Evolutionary conservation across 2,888 invertebrate species (phyloP), one percentile per base, ranked within the genome.

Genomic region (Dryocosmus kuriphilus): DNA sequence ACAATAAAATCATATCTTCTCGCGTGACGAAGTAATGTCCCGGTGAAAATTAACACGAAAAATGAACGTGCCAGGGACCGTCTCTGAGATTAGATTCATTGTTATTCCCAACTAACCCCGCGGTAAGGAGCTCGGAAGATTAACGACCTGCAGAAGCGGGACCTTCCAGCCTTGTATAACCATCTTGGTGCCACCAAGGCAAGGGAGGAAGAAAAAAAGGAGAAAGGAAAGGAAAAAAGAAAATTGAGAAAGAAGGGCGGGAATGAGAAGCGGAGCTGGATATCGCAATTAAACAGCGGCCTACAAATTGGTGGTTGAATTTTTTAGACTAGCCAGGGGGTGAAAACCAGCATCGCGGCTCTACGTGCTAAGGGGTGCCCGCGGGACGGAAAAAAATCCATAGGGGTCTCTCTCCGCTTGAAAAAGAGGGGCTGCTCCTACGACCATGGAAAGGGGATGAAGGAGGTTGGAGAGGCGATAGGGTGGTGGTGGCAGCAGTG

Each of bases 251-350:
- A 65, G 74, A 75, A 65, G n/a, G 51, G 55, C 76, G 77, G 78
- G 82, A 84, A 74, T 81, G 79, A 79, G 82, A 81, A 80, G 79
- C 79, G 78, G 82, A 86, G 83, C 80, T 87, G 86, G 85, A 88
- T 89, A 88, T 90, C 86, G 89, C 90, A 90, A 90, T 90, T 90
- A 90, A 90, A 89, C 88, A 86, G 86, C 85, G 86, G 87, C 85
- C 85, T 86, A 88, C 88, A 89, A 90, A 89, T 88, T 89, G 89
- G 86, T 89, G 88, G 89, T 87, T 86, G 88, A 88, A 87, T 89
- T 89, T 90, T 87, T 88, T 83, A 86, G 85, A 81, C 78, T 82
- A 82, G 79, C 76, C 85, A 84, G 84, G 85, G 85, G 86, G 75
- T 80, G 79, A 79, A 76, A 82, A 82, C 81, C 84, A 83, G 81